phyloP scores from a whole-genome alignment of 2,113 vertebrate genomes.

The Cyprinus carpio region DNA sequence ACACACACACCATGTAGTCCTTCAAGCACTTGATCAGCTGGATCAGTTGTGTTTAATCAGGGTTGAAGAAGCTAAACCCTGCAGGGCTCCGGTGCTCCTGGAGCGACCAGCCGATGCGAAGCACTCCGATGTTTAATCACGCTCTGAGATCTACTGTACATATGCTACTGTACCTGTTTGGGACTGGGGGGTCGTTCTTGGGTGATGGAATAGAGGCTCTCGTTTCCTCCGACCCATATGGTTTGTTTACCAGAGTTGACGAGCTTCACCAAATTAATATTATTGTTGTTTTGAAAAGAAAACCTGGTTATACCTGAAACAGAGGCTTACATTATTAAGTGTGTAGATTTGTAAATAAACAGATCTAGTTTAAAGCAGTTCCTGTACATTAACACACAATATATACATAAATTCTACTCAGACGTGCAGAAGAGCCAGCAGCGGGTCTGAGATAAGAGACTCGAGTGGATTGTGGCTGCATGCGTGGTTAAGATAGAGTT shows the following conservation, averaged over 20 bases:
- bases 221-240: background rate
- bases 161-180: background rate
- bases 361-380: background rate
- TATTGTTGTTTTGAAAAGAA: background rate
- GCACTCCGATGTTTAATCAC: no score
- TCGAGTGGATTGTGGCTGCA: background rate
- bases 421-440: no score
- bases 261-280: background rate
- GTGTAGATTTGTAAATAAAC: background rate
- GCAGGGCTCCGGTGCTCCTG: no score
- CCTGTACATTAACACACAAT: no score
- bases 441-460: no score
- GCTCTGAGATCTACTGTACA: no score
- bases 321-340: background rate
- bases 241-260: background rate
- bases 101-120: no score
- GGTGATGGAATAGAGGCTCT: conserved; percentile 1
- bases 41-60: no score
- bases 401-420: no score
- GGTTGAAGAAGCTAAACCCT: no score
- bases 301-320: background rate
- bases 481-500: background rate
- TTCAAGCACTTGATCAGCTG: no score
- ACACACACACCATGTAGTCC: no score
- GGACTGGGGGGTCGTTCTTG: background rate